Base-by-base conservation (phyloP, 2,113 vertebrate species). In the Plecturocebus donacophilus region DNA sequence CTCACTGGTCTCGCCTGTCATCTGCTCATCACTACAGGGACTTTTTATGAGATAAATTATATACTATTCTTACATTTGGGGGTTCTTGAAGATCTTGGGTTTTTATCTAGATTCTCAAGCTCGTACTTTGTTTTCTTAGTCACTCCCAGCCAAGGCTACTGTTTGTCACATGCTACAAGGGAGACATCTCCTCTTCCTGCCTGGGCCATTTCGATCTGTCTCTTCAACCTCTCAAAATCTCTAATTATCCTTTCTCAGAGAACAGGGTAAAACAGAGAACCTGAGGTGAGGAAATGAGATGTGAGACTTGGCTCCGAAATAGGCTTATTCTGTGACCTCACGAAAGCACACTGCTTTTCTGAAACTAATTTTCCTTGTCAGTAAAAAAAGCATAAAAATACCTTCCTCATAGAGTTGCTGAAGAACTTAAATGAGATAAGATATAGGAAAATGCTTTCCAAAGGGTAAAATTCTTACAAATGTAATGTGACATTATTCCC, bases 31-130 rank as follows among this genome's bases (percentile, higher is more conserved):
- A 3, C 19, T n/a, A 19, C 52, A 40, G 12, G 52, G 47, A n/a
- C 42, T 66, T 52, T 88, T n/a, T 32, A 32, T 32, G n/a, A 56
- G 54, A 52, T 42, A 27, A 64, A 32, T 88, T 82, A 73, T 25
- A 76, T 54, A 32, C 25, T 91, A 13, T 47, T 73, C 61, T 84
- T 94, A 32, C 86, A 56, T 70, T 75, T 42, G 52, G 19, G 64
- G 11, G 79, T 92, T 96, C 40, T 92, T 79, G 42, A 68, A 71
- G 52, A 75, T 84, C 64, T 81, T 92, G 71, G 45, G 9, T 66
- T 42, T 96, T 91, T 89, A 17, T 79, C 64, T 96, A 56, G 66
- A 64, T 80, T 88, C 35, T 85, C 25, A 61, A 79, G 32, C n/a
- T 83, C 58, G 70, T 42, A 20, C 35, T 83, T 81, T 47, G 30